Evolutionary conservation across 2,888 invertebrate genomes (phyloP), one percentile per base, ranked within the genome.

Genomic region (Hypomecis atomaria): DNA sequence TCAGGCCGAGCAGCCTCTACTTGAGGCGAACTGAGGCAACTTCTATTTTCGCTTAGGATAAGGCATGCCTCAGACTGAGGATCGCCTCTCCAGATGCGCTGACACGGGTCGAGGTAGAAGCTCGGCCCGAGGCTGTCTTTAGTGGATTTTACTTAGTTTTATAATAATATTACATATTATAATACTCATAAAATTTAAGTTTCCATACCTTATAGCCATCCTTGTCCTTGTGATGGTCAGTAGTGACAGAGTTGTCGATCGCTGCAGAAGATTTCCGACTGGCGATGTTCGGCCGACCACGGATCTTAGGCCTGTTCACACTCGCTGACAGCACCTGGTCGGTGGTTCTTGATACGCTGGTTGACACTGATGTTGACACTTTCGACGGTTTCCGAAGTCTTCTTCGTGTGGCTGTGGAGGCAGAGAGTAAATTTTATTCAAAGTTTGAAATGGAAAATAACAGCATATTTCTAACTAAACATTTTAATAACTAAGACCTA

Each of bases 331-430:
- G 83, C 71, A 82, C 88, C 84, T 78, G 94, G 82, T 86, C 96
- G 77, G 81, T 94, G 83, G 84, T 95, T 86, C 71, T 94, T 79
- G 82, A 95, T 89, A 84, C 96, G 93, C 87, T 96, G 94, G 85
- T 94, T 92, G 94, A 89, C 5, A 93, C 90, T 69, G 94, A 93
- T 40, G 95, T 93, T 62, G 94, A 89, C 7, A 94, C 90, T 77
- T 95, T 95, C 54, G 94, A 90, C 10, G 96, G 95, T 76, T 95
- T 94, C 55, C 96, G 93, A 70, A 95, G 88, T 93, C 96, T 94
- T 92, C 95, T 94, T 75, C 95, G 93, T 56, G 94, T 94, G 73
- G 93, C 95, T 95, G 87, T 11, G 81, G 80, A 72, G 67, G 72
- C 69, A 66, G 55, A 57, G 49, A 38, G 59, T 5, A 55, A 62